Percentiles rank a stretch among this genome's conserved stretches.
Conservation (phyloP, 2,113 vertebrate species). For the Antechinus flavipes region DNA sequence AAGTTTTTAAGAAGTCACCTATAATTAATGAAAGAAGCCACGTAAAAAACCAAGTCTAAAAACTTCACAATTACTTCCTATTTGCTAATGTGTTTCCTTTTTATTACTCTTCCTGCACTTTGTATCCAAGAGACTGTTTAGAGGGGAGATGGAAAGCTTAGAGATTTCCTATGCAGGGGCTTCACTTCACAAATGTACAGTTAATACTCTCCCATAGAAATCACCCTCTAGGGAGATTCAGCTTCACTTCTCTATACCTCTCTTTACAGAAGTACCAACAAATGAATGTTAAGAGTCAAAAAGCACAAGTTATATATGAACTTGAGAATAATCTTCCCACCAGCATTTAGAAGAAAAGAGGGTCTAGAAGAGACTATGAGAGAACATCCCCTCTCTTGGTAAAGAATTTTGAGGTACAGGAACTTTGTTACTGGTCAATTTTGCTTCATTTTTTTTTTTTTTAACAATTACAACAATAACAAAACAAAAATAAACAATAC, state of each 20-base stretch:
- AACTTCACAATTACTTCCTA: constrained; percentile 14
- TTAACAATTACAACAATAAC: not conserved
- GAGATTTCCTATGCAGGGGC: not conserved
- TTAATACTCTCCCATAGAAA: not conserved
- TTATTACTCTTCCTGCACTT: not conserved
- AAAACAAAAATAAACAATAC: not conserved
- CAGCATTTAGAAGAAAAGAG: not conserved
- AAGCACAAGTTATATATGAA: not conserved
- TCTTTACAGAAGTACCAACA: not conserved
- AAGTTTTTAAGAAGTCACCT: constrained; percentile 98
- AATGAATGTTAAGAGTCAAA: not conserved
- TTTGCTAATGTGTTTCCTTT: constrained; percentile 28
- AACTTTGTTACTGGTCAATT: not conserved
- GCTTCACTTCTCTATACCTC: not conserved
- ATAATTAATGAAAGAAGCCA: constrained; percentile 59
- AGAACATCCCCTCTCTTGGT: not conserved
- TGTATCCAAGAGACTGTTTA: not conserved
- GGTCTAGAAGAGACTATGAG: not conserved
- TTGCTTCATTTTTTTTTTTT: not conserved
- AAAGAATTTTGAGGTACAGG: not conserved
- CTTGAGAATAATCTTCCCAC: not conserved
- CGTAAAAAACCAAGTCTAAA: not conserved
- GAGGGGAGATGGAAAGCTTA: not conserved
- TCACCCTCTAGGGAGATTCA: not conserved
- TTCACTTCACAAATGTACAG: not conserved